Evolutionary conservation across 1,140 invertebrate species (phyloP).

Genomic region (Thaumatotibia leucotreta): DNA sequence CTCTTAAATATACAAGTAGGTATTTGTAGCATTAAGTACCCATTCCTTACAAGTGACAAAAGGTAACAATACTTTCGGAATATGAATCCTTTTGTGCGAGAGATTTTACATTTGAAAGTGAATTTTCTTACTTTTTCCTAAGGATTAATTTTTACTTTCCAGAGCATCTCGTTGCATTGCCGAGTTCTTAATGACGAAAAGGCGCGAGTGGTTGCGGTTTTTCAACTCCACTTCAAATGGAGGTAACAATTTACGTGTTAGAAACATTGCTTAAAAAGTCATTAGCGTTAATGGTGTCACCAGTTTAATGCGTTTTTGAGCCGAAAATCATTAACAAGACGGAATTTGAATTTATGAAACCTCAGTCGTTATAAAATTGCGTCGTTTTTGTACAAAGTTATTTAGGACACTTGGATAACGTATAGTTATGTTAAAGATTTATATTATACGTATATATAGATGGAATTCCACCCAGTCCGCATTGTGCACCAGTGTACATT

Average conservation of each 20-base stretch:
- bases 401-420: no score
- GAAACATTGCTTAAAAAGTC: slow-evolving; percentile 10
- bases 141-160: background rate
- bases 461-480: no score
- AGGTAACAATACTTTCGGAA: background rate
- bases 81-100: background rate
- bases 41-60: background rate
- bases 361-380: background rate
- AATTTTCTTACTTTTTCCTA: no score
- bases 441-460: no score
- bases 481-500: no score
- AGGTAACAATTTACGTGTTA: slow-evolving; percentile 7
- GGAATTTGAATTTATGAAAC: slow-evolving; percentile 3
- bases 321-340: slow-evolving; percentile 4
- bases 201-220: background rate
- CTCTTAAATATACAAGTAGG: no score
- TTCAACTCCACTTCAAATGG: slow-evolving; percentile 4
- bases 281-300: slow-evolving; percentile 8
- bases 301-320: slow-evolving; percentile 8
- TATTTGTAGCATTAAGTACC: background rate
- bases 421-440: no score
- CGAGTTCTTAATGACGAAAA: background rate
- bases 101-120: background rate
- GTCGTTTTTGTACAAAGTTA: background rate
- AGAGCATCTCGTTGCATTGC: background rate